Evolutionary conservation across 2,113 vertebrate genomes (phyloP), one percentile per base, ranked within the genome.

Genomic region (Plectropomus leopardus): DNA sequence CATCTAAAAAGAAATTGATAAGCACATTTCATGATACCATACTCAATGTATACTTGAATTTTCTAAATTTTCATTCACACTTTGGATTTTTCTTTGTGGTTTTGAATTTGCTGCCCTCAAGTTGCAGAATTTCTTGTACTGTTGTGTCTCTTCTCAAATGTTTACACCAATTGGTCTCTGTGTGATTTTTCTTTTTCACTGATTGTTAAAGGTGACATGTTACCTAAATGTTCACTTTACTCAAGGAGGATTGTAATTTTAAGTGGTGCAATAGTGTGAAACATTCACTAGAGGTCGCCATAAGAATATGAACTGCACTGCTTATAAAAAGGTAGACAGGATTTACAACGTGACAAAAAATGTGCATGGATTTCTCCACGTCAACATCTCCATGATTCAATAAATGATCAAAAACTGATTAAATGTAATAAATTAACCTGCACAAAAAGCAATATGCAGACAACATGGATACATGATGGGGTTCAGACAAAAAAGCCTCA

Each of bases 201-300:
- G 16, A 16, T 48, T 48, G 42, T n/a, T 30, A 54, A 59, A 47
- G 15, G 30, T 11, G 17, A 63, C 3, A 0, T 63, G 72, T 71
- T 63, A 23, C 21, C 8, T 51, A 76, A 59, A 58, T 34, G 10
- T 36, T 50, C 48, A 17, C 40, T 6, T 61, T 60, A 14, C 0
- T 42, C 10, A 42, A 63, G 30, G 1, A 71, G 8, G 15, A 65
- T 9, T 1, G 30, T 26, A n/a, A 21, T 44, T 58, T 84, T 36
- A n/a, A 60, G 34, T 55, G 17, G 24, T 82, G 75, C 71, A 61
- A 61, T 73, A 4, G 26, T 0, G 1, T n/a, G 4, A 67, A 34
- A 44, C 21, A 6, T 51, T 58, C 75, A 77, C 67, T 67, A 80
- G 82, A 82, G 74, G 78, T 51, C 51, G 7, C 67, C 13, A 32